These are phyloP conservation scores for Poecilia gillii DNA, from an alignment of 2,797 vertebrate species.

Conservation along the genomic window DNA sequence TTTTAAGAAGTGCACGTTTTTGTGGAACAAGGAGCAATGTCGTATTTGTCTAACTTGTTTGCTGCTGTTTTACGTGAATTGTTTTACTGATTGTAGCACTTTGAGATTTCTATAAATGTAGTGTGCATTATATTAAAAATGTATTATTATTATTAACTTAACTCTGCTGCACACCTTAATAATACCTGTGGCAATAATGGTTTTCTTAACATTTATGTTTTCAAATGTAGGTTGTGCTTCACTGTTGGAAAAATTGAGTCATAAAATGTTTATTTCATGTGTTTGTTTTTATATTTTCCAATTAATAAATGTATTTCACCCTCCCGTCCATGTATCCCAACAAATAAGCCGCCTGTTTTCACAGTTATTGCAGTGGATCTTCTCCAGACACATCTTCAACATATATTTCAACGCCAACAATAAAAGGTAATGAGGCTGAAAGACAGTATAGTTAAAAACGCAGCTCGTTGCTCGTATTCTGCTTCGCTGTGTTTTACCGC, in stretches of 20 bases:
- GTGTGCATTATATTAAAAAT: no score
- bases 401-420: slow-evolving; percentile 10
- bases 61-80: no score
- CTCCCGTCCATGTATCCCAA: not conserved
- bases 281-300: not conserved
- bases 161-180: not conserved
- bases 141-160: no score
- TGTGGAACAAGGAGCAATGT: not conserved
- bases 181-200: not conserved
- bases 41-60: not conserved
- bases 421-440: slow-evolving; percentile 32
- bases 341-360: not conserved
- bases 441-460: slow-evolving; percentile 42
- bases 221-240: not conserved
- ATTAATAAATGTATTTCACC: not conserved
- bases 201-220: not conserved
- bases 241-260: not conserved
- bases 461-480: slow-evolving; percentile 49
- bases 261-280: not conserved
- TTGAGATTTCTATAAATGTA: no score
- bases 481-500: slow-evolving; percentile 54
- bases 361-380: not conserved
- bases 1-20: not conserved
- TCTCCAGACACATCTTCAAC: not conserved
- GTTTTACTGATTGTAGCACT: no score